phyloP scores from a whole-genome alignment of 2,888 invertebrate genomes.

The Lissocephala sabroskyi region DNA sequence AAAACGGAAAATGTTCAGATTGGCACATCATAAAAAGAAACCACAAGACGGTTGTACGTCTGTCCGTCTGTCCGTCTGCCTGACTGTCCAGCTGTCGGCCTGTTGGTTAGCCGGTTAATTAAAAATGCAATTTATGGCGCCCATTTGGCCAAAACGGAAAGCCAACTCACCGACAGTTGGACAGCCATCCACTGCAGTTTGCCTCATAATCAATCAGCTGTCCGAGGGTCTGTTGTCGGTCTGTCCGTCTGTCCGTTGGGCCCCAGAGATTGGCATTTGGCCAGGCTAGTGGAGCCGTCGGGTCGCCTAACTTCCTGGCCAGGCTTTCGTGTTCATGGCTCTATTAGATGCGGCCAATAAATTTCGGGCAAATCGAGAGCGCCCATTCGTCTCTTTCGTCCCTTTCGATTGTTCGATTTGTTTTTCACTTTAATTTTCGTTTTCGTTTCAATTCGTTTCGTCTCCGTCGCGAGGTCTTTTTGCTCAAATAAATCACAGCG shows the following conservation, averaged over 20 bases:
- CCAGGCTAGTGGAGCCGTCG: too few relatives aligned
- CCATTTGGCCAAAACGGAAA: conserved; percentile 6
- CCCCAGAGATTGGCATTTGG: not conserved
- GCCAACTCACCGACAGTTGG: too few relatives aligned
- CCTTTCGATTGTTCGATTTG: conserved; percentile 43
- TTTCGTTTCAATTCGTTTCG: conserved; percentile 6
- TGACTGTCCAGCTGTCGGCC: conserved; percentile 1
- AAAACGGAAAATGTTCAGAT: conserved; percentile 1
- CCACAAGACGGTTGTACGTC: conserved; percentile 7
- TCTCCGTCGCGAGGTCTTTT: conserved; percentile 11
- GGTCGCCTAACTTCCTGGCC: conserved; percentile 1
- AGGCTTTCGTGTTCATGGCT: conserved; percentile 10
- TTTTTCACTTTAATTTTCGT: conserved; percentile 8
- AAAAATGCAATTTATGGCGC: conserved; percentile 16
- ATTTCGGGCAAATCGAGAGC: not conserved
- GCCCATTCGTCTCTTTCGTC: conserved; percentile 16
- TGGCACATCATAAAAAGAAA: conserved; percentile 4
- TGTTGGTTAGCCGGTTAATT: conserved; percentile 28
- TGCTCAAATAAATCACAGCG: conserved; percentile 61
- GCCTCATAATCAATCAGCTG: conserved; percentile 36
- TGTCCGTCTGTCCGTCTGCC: not conserved
- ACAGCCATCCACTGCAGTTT: not conserved
- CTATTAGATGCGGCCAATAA: conserved; percentile 3
- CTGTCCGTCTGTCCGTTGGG: not conserved
- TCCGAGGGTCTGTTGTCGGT: not conserved